phyloP scores from a whole-genome alignment of 2,888 invertebrate species.

The Zaprionus bogoriensis region DNA sequence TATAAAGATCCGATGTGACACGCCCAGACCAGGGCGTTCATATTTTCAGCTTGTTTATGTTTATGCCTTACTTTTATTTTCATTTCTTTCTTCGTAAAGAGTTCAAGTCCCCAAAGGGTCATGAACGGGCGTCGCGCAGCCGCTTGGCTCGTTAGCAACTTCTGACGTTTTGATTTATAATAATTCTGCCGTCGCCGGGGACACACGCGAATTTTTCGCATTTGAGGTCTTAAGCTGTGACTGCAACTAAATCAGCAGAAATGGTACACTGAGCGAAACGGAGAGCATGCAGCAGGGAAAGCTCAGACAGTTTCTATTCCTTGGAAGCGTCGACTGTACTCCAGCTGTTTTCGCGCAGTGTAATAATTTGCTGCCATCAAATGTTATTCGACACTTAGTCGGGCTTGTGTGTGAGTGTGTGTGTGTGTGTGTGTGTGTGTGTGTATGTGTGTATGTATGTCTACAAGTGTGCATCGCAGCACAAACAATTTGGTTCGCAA shows the following conservation, averaged over 20 bases:
- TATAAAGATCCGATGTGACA: slow-evolving; percentile 14
- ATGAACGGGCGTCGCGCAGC: slow-evolving; percentile 26
- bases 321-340: too few relatives aligned
- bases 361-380: not conserved
- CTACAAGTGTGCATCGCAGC: not conserved
- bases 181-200: not conserved
- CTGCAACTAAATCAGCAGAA: not conserved
- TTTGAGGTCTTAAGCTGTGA: not conserved
- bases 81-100: slow-evolving; percentile 10
- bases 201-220: slow-evolving; percentile 15
- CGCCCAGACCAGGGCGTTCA: not conserved
- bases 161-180: slow-evolving; percentile 62
- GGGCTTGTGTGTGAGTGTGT: not conserved
- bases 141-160: slow-evolving; percentile 37
- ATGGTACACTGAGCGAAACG: not conserved
- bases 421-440: not conserved
- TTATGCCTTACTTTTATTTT: not conserved
- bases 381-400: not conserved
- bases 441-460: not conserved
- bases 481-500: slow-evolving; percentile 3
- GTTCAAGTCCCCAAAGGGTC: slow-evolving; percentile 34
- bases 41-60: not conserved
- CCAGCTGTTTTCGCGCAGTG: not conserved
- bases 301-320: too few relatives aligned
- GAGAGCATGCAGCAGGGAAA: not conserved